These are phyloP conservation scores for Lepidocyrtoides sp. DNA, from an alignment of 2,888 invertebrate species.

Conservation along the genomic window DNA sequence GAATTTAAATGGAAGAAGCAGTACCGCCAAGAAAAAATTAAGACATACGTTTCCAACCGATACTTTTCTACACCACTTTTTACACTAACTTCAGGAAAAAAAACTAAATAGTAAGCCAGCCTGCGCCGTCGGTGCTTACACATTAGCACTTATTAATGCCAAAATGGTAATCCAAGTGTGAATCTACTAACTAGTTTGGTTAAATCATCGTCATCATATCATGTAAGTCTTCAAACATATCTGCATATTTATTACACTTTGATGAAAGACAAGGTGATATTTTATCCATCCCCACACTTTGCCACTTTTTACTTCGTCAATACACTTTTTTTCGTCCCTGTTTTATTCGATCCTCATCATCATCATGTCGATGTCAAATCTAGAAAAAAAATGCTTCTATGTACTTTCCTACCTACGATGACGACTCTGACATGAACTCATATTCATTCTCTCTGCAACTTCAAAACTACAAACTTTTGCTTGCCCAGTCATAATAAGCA, in stretches of 20 bases:
- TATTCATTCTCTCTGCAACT: background rate
- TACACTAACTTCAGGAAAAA: background rate
- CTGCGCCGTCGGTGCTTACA: constrained; percentile 29
- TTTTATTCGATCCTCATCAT: constrained; percentile 12
- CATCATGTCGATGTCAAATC: background rate
- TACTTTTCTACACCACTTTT: constrained; percentile 5
- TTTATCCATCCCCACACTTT: constrained; percentile 48
- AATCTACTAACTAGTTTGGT: constrained; percentile 62
- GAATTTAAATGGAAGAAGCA: background rate
- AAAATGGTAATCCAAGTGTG: constrained; percentile 61
- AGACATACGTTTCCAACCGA: too few species aligned
- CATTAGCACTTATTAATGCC: constrained; percentile 70
- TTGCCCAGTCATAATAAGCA: constrained; percentile 30
- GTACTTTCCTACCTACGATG: background rate
- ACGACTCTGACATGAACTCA: constrained; percentile 34
- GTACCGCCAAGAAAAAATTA: too few species aligned
- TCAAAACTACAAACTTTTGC: background rate
- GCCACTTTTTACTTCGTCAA: constrained; percentile 1
- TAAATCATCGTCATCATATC: constrained; percentile 57
- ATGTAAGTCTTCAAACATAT: constrained; percentile 37
- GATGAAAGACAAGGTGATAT: constrained; percentile 61
- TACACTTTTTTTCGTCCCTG: constrained; percentile 21
- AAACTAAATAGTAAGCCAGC: constrained; percentile 2
- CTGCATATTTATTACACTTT: constrained; percentile 55
- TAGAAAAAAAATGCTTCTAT: background rate